Evolutionary conservation across 2,797 vertebrate genomes (phyloP).

Genomic region (Poecile montanus): DNA sequence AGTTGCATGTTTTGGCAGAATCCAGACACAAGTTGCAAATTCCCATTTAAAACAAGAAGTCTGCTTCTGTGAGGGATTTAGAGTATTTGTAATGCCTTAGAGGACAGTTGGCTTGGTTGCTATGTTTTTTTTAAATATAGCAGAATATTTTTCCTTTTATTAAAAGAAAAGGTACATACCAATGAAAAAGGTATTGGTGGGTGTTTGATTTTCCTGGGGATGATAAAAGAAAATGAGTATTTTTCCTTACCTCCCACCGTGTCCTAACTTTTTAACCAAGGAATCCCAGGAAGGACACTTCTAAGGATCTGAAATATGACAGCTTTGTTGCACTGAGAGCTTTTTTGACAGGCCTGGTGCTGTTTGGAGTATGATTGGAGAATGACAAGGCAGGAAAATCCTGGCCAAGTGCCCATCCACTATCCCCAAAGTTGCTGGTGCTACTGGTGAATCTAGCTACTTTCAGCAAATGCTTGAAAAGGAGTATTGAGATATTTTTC

Average conservation of each 20-base stretch:
- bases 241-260: neutral
- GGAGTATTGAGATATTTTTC: neutral
- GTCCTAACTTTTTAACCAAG: neutral
- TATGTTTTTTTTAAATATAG: neutral
- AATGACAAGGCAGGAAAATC: neutral
- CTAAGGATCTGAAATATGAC: neutral
- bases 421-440: neutral
- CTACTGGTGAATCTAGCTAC: neutral
- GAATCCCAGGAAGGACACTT: neutral
- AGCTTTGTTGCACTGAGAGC: neutral
- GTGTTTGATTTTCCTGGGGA: neutral
- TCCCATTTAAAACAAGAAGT: neutral
- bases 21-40: neutral
- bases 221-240: neutral
- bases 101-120: neutral
- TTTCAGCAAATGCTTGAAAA: neutral
- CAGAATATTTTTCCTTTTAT: neutral
- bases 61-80: neutral
- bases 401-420: neutral
- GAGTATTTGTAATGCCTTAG: neutral
- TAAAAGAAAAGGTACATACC: neutral
- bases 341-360: neutral
- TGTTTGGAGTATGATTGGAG: neutral
- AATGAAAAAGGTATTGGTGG: neutral
- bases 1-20: neutral